These are phyloP conservation scores for Penaeus vannamei DNA, from an alignment of 1,140 invertebrate genomes.

Conservation along the genomic window DNA sequence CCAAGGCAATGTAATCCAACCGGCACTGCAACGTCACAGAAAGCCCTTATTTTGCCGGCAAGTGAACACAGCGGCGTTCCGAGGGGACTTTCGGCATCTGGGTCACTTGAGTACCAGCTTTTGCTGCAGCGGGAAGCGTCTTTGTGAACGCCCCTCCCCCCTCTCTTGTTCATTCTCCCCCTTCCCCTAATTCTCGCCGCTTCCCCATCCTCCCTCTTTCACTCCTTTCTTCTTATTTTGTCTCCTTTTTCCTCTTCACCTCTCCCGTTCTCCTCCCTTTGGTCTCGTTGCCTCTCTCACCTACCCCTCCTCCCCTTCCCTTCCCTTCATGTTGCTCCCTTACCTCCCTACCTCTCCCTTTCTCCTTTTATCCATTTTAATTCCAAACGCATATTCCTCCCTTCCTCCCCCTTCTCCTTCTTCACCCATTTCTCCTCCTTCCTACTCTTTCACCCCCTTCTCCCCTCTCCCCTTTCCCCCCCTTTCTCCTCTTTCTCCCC, in stretches of 20 bases:
- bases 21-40: too few relatives aligned
- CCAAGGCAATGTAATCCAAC: too few relatives aligned
- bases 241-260: neutral
- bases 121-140: too few relatives aligned
- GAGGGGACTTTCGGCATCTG: too few relatives aligned
- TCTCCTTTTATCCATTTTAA: slow-evolving; percentile 40
- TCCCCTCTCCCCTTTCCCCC: neutral
- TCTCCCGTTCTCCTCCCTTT: neutral
- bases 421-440: slow-evolving; percentile 9
- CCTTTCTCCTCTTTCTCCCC: neutral
- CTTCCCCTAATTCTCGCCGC: neutral
- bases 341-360: slow-evolving; percentile 10
- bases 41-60: too few relatives aligned
- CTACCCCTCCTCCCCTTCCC: slow-evolving; percentile 36
- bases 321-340: slow-evolving; percentile 36
- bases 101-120: too few relatives aligned
- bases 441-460: neutral
- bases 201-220: neutral
- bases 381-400: slow-evolving; percentile 3
- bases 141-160: neutral
- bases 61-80: too few relatives aligned
- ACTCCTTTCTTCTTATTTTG: neutral
- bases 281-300: neutral
- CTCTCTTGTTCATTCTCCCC: neutral
- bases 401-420: slow-evolving; percentile 1